A percentile compares a stretch with the other conserved stretches of the same genome.
Evolutionary conservation across 2,113 vertebrate genomes (phyloP).

Genomic region (Emydocephalus ijimae): DNA sequence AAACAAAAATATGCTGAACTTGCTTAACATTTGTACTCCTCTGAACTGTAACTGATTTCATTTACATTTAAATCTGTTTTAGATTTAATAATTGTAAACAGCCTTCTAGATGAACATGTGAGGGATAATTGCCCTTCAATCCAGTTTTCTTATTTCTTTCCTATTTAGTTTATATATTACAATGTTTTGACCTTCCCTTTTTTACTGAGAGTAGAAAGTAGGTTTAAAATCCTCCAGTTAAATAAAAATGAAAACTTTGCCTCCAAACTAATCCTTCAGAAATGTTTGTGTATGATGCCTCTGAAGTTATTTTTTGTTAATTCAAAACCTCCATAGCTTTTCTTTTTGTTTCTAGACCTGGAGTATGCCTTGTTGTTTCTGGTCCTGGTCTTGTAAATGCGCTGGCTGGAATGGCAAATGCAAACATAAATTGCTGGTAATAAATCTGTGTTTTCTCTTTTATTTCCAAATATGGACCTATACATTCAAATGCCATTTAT

Average conservation of each 20-base stretch:
- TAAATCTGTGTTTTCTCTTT: slow-evolving; percentile 16
- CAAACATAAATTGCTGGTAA: slow-evolving; percentile 95
- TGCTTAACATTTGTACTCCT: neutral
- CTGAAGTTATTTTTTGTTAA: neutral
- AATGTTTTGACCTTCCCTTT: neutral
- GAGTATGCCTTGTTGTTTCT: slow-evolving; percentile 90
- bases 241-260: neutral
- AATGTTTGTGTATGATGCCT: neutral
- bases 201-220: neutral
- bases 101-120: neutral
- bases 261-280: neutral
- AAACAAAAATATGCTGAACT: neutral
- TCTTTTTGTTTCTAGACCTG: slow-evolving; percentile 75
- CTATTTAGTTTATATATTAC: neutral
- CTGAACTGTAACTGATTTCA: neutral
- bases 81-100: neutral
- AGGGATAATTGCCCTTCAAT: neutral
- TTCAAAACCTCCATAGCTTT: neutral
- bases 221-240: neutral
- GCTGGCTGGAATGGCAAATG: slow-evolving; percentile 93
- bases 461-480: neutral
- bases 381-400: slow-evolving; percentile 92
- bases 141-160: neutral
- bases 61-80: neutral
- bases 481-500: neutral